Conservation (phyloP, 2,888 invertebrate genomes). For the Apotomis turbidana region DNA sequence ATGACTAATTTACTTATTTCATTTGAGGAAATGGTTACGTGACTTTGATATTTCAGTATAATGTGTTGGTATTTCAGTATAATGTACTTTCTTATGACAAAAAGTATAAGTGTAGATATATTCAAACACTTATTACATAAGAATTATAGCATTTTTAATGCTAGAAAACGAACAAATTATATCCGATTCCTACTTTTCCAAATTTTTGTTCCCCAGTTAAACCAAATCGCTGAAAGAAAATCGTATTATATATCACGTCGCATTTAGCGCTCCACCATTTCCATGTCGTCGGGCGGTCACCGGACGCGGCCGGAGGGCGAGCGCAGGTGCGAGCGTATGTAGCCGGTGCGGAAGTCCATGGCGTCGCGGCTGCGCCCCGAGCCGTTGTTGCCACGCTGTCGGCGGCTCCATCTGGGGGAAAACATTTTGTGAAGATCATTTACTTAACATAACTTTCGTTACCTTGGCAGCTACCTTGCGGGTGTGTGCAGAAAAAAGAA, state of each 20-base stretch:
- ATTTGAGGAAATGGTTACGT: too few relatives aligned
- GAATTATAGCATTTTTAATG: too few relatives aligned
- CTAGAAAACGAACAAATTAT: too few relatives aligned
- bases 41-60: too few relatives aligned
- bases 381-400: conserved; percentile 83
- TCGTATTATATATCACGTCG: conserved; percentile 4
- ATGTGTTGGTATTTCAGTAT: too few relatives aligned
- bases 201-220: not conserved
- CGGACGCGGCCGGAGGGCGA: conserved; percentile 97
- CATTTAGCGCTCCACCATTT: not conserved
- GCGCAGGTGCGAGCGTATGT: conserved; percentile 95
- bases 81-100: too few relatives aligned
- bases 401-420: conserved; percentile 91
- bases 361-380: conserved; percentile 85
- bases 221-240: not conserved
- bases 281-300: conserved; percentile 85
- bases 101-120: too few relatives aligned
- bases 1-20: too few relatives aligned
- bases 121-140: too few relatives aligned
- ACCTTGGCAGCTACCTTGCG: too few relatives aligned
- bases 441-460: too few relatives aligned
- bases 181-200: conserved; percentile 3
- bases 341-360: conserved; percentile 92
- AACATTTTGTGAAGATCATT: conserved; percentile 3
- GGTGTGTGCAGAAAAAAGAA: too few relatives aligned